Base-by-base conservation (phyloP, 2,888 invertebrate species). In the Drymonia ruficornis region DNA sequence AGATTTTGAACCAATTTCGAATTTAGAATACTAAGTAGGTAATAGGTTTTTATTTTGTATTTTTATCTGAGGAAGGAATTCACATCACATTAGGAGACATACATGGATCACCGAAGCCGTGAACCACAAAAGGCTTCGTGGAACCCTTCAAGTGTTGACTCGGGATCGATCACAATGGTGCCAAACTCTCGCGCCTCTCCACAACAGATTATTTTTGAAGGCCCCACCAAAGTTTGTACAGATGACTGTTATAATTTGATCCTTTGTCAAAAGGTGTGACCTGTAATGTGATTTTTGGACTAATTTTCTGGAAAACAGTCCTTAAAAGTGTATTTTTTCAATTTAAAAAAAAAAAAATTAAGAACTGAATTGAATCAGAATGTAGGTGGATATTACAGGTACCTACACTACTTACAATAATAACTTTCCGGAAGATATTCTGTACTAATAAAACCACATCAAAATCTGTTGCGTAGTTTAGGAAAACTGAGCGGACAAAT, bases 91-190 rank as follows among this genome's bases (percentile, higher is more conserved):
- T n/a, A n/a, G 13, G 36, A 36, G 36, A 36, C 11, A n/a, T 65
- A 59, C 67, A 66, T 66, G 63, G 67, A 72, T 72, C 68, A 73
- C 71, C 73, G 72, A 78, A 76, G 78, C 84, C 81, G 84, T 84
- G 84, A 87, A 74, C 67, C 64, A 84, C 81, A 86, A 88, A 82
- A 78, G 65, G 76, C 70, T 91, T 91, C 92, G 86, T 65, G 80
- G 91, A 90, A 91, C 62, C 50, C 55, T 56, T 81, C 61, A 60
- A 91, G 91, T 91, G 90, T 91, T 91, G 86, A 89, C 86, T 73
- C 80, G 75, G 79, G 78, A 74, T 71, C 75, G 72, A 64, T 76
- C 78, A 91, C 90, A 91, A 91, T 87, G 79, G 81, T 63, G 56
- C 74, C 84, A 92, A 92, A 91, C 90, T 87, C 89, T 76, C 76